Conservation (phyloP, 2,888 invertebrate species). For the Noctua comes region DNA sequence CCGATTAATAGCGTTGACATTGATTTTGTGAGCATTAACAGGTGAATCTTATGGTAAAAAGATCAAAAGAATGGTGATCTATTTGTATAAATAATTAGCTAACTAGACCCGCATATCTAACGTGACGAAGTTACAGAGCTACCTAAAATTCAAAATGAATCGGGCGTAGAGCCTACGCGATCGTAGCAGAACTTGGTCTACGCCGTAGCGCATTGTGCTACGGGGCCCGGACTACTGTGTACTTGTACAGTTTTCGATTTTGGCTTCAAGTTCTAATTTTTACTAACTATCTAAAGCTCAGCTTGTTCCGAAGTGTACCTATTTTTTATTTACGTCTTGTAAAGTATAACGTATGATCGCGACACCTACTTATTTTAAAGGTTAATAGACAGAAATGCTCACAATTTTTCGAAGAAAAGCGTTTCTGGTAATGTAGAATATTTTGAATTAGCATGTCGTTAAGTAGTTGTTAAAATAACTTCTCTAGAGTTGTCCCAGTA, state of each 20-base stretch:
- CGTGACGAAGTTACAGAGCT: neutral
- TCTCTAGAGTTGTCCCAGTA: neutral
- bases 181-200: constrained; percentile 33
- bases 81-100: neutral
- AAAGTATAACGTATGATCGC: neutral
- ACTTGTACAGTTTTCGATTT: neutral
- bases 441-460: neutral
- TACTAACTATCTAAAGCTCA: neutral
- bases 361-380: neutral
- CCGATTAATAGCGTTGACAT: constrained; percentile 5
- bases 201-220: constrained; percentile 39
- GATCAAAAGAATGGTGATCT: neutral
- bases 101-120: neutral
- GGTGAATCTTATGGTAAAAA: neutral
- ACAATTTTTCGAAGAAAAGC: neutral
- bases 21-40: too few species aligned
- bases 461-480: neutral
- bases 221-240: neutral
- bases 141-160: neutral
- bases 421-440: neutral
- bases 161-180: too few species aligned
- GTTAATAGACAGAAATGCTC: neutral
- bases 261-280: neutral
- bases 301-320: neutral
- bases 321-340: neutral